Conservation (phyloP, 92 coral and sea anemone species). For the Phymanthus crucifer region DNA sequence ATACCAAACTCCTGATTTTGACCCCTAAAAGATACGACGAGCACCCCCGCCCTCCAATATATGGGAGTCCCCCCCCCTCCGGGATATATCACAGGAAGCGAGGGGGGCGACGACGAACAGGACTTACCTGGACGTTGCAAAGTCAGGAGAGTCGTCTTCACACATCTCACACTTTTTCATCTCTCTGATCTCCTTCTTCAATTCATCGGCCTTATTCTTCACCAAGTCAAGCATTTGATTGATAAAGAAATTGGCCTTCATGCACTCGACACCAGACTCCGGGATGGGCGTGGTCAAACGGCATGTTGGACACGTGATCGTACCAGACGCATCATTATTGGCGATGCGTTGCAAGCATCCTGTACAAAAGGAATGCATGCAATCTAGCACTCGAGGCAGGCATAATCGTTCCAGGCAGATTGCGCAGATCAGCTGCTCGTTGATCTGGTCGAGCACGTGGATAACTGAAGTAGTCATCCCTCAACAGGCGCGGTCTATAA, state of each 20-base stretch:
- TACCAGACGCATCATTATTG: constrained; percentile 72
- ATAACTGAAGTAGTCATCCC: constrained; percentile 82
- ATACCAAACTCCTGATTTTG: no score
- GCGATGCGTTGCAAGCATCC: constrained; percentile 83
- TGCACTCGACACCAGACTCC: constrained; percentile 65
- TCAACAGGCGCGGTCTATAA: neutral
- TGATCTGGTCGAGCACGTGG: constrained; percentile 90
- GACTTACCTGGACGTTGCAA: constrained; percentile 79
- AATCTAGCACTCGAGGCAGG: constrained; percentile 74
- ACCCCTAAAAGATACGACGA: no score
- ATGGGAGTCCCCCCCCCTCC: no score
- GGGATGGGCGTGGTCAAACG: constrained; percentile 79
- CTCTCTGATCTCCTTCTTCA: constrained; percentile 69
- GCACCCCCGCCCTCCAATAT: no score
- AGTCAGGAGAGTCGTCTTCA: constrained; percentile 76
- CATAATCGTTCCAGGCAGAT: constrained; percentile 86
- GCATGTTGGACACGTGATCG: constrained; percentile 77
- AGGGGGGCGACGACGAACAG: neutral
- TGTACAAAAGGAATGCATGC: constrained; percentile 93
- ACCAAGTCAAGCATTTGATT: constrained; percentile 89
- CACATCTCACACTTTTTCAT: constrained; percentile 75
- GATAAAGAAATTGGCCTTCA: constrained; percentile 82
- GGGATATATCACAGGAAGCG: no score
- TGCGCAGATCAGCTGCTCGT: constrained; percentile 91
- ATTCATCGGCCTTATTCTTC: constrained; percentile 74